These are phyloP conservation scores for Hydropotes inermis DNA, from an alignment of 2,113 vertebrate genomes.

Conservation along the genomic window DNA sequence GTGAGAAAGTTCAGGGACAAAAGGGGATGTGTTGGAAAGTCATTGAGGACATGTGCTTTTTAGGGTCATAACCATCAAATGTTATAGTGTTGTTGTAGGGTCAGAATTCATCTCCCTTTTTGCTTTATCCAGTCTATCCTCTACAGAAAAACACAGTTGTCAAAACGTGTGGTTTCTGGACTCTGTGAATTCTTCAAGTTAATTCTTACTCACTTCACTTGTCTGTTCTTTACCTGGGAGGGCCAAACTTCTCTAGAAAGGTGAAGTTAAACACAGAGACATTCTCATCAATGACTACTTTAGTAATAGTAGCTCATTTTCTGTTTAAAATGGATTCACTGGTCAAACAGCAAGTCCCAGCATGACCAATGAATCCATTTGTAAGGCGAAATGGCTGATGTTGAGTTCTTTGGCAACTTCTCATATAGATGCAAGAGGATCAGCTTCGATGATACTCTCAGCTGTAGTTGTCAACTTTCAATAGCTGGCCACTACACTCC, in stretches of 20 bases:
- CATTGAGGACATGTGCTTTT: neutral
- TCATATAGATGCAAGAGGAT: neutral
- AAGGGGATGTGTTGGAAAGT: neutral
- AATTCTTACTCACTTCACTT: neutral
- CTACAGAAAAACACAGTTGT: neutral
- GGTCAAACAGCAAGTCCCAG: neutral
- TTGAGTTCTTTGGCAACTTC: neutral
- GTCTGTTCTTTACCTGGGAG: neutral
- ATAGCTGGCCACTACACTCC: neutral
- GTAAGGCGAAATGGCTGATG: neutral
- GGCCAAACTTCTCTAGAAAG: neutral
- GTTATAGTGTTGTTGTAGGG: neutral
- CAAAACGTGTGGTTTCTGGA: neutral
- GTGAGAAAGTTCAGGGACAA: neutral
- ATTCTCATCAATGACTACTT: neutral
- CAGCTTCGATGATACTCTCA: neutral
- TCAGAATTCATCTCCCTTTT: neutral
- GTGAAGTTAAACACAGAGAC: neutral
- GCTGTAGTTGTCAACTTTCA: neutral
- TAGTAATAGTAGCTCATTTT: neutral
- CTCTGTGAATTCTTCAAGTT: neutral
- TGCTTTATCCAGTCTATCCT: neutral
- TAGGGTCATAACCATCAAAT: neutral
- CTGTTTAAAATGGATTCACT: neutral
- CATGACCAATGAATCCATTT: neutral